phyloP scores from a whole-genome alignment of 2,797 vertebrate genomes.

The Tragelaphus oryx region DNA sequence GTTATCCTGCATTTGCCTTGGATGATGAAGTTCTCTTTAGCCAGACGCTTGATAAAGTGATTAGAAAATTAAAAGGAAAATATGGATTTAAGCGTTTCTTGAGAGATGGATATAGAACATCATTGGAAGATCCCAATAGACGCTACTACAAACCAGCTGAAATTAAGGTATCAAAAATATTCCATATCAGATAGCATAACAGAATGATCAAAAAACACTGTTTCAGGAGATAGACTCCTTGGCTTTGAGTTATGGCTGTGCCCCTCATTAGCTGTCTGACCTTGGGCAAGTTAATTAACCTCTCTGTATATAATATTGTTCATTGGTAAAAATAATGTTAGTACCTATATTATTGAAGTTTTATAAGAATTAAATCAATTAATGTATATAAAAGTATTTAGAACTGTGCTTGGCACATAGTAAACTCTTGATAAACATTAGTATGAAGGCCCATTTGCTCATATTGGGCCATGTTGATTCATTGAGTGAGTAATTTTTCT shows the following conservation, averaged over 20 bases:
- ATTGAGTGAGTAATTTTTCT: background rate
- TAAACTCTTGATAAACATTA: background rate
- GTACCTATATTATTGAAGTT: background rate
- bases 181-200: background rate
- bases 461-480: background rate
- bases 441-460: background rate
- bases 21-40: constrained; percentile 94
- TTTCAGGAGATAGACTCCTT: background rate
- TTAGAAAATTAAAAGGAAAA: constrained; percentile 94
- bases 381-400: background rate
- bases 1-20: constrained; percentile 97
- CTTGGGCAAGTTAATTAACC: background rate
- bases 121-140: constrained; percentile 91
- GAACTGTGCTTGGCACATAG: background rate
- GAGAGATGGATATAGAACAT: constrained; percentile 93
- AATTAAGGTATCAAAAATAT: constrained; percentile 90
- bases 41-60: constrained; percentile 95
- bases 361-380: background rate
- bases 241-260: background rate
- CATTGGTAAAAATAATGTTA: background rate
- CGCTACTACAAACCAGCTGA: constrained; percentile 96
- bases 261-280: background rate
- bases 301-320: background rate
- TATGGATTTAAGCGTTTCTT: constrained; percentile 96
- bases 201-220: background rate